Percentiles rank a stretch among this genome's conserved stretches.
These are phyloP conservation scores for Halcyon badia DNA, from an alignment of 2,797 vertebrate genomes.

Conservation along the genomic window DNA sequence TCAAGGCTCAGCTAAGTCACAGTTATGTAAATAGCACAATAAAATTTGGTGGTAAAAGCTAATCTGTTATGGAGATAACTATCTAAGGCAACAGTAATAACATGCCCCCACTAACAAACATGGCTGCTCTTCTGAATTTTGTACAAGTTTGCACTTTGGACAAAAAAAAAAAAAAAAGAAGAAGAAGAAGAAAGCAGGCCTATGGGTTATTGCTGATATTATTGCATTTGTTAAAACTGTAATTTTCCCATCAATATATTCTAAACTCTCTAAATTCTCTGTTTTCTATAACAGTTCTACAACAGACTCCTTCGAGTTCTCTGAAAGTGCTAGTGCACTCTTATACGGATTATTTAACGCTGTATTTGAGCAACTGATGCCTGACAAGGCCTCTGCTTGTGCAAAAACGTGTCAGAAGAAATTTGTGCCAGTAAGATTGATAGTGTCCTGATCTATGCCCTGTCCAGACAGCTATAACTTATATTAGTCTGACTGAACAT, in stretches of 20 bases:
- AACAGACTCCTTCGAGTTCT: not conserved
- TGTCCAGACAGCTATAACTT: not conserved
- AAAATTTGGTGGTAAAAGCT: slow-evolving; percentile 7
- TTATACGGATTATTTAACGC: not conserved
- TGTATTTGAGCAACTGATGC: not conserved
- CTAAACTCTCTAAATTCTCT: not conserved
- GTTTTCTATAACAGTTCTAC: not conserved
- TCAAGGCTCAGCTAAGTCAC: not conserved
- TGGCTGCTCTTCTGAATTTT: not conserved
- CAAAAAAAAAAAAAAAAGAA: not conserved
- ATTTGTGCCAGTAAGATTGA: not conserved
- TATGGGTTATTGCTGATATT: not conserved
- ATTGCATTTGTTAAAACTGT: not conserved
- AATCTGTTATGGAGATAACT: not conserved
- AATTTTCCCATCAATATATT: not conserved
- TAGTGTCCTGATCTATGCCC: not conserved
- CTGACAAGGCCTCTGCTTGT: not conserved
- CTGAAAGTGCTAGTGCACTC: not conserved
- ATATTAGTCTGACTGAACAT: not conserved
- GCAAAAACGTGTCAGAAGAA: not conserved
- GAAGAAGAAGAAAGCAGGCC: not conserved
- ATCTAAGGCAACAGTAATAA: not conserved
- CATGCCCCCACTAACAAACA: not conserved
- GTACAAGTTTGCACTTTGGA: not conserved
- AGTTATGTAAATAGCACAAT: not conserved